These are phyloP conservation scores for Xylota segnis DNA, from an alignment of 2,888 invertebrate species.

Conservation along the genomic window DNA sequence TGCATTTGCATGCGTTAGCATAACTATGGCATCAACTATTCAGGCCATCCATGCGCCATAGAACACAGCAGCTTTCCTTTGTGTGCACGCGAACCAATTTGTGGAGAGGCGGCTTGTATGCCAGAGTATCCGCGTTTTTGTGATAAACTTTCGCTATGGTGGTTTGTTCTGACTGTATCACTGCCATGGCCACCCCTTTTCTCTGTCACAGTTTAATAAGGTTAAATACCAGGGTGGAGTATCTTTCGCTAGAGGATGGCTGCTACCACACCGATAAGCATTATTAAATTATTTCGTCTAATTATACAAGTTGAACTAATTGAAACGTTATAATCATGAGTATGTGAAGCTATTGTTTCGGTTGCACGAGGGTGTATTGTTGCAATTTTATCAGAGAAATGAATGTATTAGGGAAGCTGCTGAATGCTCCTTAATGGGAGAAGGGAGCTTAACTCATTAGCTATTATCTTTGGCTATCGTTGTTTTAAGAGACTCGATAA, in stretches of 20 bases:
- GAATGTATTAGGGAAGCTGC: conserved; percentile 7
- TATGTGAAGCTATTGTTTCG: conserved; percentile 37
- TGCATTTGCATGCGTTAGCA: conserved; percentile 77
- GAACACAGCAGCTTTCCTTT: conserved; percentile 59
- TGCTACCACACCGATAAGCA: conserved; percentile 62
- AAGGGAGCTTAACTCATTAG: neutral
- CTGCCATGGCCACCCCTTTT: conserved; percentile 6
- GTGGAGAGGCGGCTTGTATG: conserved; percentile 1
- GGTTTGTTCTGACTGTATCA: conserved; percentile 22
- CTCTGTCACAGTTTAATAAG: conserved; percentile 65
- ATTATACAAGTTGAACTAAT: conserved; percentile 75
- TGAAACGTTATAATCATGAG: conserved; percentile 64
- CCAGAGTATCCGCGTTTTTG: conserved; percentile 50
- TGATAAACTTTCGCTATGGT: conserved; percentile 55
- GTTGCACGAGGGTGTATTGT: conserved; percentile 12
- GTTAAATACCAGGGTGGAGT: conserved; percentile 58
- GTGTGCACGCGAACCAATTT: conserved; percentile 49
- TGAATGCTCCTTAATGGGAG: conserved; percentile 6
- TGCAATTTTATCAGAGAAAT: conserved; percentile 13
- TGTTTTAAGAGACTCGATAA: too few species aligned
- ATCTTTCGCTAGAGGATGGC: conserved; percentile 38
- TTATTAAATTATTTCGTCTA: conserved; percentile 75
- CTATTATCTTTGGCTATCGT: neutral
- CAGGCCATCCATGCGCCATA: conserved; percentile 57
- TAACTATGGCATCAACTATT: conserved; percentile 66